phyloP scores from a whole-genome alignment of 2,113 vertebrate genomes.

The Tetrao urogallus region DNA sequence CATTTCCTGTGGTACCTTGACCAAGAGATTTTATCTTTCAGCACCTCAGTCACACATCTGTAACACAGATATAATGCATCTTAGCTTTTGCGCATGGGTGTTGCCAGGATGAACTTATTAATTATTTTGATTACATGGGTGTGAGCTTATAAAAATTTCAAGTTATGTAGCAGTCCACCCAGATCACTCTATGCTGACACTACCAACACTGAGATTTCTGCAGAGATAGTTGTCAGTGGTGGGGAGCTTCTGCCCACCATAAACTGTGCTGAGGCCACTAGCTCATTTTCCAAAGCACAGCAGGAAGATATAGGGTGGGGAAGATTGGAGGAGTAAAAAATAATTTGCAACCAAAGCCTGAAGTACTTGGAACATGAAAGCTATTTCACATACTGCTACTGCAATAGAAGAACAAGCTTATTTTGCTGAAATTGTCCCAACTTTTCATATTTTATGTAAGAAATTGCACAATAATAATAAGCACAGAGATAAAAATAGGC shows the following conservation, averaged over 20 bases:
- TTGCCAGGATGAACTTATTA: background rate
- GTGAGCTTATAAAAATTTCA: background rate
- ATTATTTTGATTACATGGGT: background rate
- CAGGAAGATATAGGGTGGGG: background rate
- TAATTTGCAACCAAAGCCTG: background rate
- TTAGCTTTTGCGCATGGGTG: background rate
- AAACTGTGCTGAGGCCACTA: background rate
- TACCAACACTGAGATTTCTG: background rate
- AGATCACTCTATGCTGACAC: background rate
- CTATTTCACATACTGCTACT: background rate
- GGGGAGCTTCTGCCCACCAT: background rate
- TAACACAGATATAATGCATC: background rate
- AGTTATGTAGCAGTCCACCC: rapidly evolving
- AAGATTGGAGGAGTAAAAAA: background rate
- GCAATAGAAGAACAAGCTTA: background rate
- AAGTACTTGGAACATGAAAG: background rate
- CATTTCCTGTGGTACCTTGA: background rate
- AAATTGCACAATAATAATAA: background rate
- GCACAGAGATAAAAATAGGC: background rate
- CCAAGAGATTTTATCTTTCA: background rate
- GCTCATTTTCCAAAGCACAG: background rate
- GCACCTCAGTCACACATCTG: background rate
- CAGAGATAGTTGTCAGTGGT: background rate
- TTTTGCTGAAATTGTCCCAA: background rate
- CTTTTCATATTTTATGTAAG: background rate